Percentiles rank a stretch among this genome's conserved stretches.
Evolutionary conservation across 2,797 vertebrate species (phyloP).

Genomic region (Ciconia nigra): DNA sequence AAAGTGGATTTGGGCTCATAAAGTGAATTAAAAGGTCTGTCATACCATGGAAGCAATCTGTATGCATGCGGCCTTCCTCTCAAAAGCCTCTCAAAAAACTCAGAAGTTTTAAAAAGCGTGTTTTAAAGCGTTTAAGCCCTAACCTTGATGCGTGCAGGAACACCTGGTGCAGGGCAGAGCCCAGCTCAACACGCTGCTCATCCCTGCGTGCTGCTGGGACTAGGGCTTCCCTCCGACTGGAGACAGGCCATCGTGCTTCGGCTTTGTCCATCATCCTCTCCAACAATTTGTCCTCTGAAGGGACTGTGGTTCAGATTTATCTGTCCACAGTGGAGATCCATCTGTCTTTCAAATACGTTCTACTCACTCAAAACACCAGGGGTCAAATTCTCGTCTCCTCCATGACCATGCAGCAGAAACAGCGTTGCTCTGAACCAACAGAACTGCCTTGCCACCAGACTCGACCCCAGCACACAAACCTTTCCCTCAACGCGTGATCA

Average conservation of each 20-base stretch:
- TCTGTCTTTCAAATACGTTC: not conserved
- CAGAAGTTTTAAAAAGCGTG: not conserved
- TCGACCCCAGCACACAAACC: not conserved
- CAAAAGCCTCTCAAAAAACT: no score
- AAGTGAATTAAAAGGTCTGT: not conserved
- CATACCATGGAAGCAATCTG: not conserved
- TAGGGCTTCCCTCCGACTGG: not conserved
- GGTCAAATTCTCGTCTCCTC: not conserved
- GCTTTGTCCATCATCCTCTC: not conserved
- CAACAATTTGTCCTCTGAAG: not conserved
- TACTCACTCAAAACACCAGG: not conserved
- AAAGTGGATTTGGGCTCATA: not conserved
- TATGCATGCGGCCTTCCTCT: accelerated
- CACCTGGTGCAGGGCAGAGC: not conserved
- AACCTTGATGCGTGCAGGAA: not conserved
- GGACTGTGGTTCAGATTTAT: not conserved
- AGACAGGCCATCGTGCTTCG: not conserved
- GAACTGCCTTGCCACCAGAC: not conserved
- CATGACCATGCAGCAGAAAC: not conserved
- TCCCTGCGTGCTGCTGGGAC: accelerated
- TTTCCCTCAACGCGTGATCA: accelerated
- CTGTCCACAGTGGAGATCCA: not conserved
- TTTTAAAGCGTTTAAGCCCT: not conserved
- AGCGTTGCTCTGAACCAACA: accelerated
- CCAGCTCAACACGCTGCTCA: not conserved